A percentile compares a stretch with the other conserved stretches of the same genome.
Evolutionary conservation across 2,888 invertebrate species (phyloP).

Genomic region (Cantharis nigra): DNA sequence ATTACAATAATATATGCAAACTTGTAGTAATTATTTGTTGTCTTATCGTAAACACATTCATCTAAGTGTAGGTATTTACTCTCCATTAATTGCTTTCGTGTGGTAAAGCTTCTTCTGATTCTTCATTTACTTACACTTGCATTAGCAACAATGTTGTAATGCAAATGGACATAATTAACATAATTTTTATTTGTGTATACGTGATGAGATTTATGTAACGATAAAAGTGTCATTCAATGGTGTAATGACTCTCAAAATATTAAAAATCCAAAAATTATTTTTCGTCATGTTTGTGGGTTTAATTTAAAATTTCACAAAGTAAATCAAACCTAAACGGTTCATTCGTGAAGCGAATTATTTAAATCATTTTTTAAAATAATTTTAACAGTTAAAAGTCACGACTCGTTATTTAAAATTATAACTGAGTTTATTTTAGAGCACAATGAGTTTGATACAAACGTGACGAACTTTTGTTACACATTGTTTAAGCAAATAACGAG

Average conservation of each 20-base stretch:
- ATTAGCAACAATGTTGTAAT: not conserved
- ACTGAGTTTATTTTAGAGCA: not conserved
- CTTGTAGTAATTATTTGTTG: constrained; percentile 13
- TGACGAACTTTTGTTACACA: not conserved
- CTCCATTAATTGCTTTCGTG: constrained; percentile 2
- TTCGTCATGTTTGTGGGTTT: not conserved
- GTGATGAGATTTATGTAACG: not conserved
- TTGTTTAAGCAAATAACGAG: not conserved
- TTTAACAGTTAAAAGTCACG: constrained; percentile 1
- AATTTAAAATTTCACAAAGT: not conserved
- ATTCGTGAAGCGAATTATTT: not conserved
- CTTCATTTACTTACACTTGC: not conserved
- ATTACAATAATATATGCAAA: constrained; percentile 14
- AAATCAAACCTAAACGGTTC: not conserved
- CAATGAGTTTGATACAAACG: not conserved
- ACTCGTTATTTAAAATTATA: constrained; percentile 10
- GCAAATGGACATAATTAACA: not conserved
- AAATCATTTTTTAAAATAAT: not conserved
- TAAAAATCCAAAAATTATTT: not conserved
- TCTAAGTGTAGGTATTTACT: constrained; percentile 1
- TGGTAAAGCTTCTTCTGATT: not conserved
- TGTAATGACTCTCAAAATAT: not conserved
- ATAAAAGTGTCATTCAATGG: not conserved
- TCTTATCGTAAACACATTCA: constrained; percentile 9
- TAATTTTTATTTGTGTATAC: not conserved